Evolutionary conservation across 2,797 vertebrate species (phyloP).

Genomic region (Borostomias antarcticus): DNA sequence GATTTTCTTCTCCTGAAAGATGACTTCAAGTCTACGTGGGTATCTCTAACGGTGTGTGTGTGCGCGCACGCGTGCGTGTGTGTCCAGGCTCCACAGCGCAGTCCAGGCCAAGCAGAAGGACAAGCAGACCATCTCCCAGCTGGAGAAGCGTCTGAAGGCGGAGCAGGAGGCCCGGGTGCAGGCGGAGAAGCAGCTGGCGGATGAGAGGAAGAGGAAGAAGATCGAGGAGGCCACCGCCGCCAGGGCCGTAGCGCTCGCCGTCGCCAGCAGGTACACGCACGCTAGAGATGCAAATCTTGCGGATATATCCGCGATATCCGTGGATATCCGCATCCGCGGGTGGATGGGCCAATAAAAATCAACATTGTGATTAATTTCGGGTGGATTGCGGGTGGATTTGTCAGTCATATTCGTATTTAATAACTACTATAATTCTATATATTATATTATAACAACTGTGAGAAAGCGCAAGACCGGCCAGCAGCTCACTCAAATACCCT

Average conservation of each 20-base stretch:
- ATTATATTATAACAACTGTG: too few species aligned
- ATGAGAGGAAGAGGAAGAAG: constrained; percentile 97
- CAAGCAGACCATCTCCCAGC: constrained; percentile 93
- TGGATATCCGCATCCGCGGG: too few species aligned
- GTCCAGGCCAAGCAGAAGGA: constrained; percentile 98
- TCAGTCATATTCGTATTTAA: too few species aligned
- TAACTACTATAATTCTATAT: too few species aligned
- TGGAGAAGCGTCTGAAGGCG: constrained; percentile 95
- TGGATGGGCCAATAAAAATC: too few species aligned
- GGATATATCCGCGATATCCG: too few species aligned
- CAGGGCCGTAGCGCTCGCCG: constrained; percentile 90
- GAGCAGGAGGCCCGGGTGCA: constrained; percentile 92
- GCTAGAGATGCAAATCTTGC: too few species aligned
- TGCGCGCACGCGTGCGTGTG: not conserved
- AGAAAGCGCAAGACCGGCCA: too few species aligned
- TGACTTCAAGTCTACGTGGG: not conserved
- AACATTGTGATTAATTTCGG: too few species aligned
- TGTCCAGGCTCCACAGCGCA: constrained; percentile 89
- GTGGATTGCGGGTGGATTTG: too few species aligned
- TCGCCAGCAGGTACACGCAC: constrained; percentile 85
- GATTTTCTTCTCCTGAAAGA: too few species aligned
- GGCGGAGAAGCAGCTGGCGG: constrained; percentile 93
- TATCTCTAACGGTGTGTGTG: not conserved
- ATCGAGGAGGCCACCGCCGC: constrained; percentile 94
- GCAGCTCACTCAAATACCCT: too few species aligned